A percentile compares a stretch with the other conserved stretches of the same genome.
These are phyloP conservation scores for Harpalus rufipes DNA, from an alignment of 2,888 invertebrate genomes.

Conservation along the genomic window DNA sequence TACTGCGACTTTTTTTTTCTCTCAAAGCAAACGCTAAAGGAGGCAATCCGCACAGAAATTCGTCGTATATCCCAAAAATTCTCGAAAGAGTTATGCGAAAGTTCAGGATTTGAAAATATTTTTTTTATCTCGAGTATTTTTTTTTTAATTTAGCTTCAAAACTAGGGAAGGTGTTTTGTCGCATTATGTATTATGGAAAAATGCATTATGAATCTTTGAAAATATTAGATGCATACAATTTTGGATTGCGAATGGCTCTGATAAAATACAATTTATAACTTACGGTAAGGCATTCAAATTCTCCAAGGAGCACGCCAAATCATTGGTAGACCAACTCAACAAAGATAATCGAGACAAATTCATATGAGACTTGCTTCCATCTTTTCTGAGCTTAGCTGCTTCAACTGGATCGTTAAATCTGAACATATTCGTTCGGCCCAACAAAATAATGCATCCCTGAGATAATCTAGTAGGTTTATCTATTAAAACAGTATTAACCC, in stretches of 20 bases:
- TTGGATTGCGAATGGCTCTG: not conserved
- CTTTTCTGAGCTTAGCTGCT: conserved; percentile 89
- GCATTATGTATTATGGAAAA: too few relatives aligned
- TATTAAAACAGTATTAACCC: conserved; percentile 89
- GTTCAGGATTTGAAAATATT: too few relatives aligned
- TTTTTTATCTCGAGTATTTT: too few relatives aligned
- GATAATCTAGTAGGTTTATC: conserved; percentile 89
- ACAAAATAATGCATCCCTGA: conserved; percentile 85
- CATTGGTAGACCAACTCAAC: conserved; percentile 89
- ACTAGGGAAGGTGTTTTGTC: too few relatives aligned
- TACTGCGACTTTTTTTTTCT: too few relatives aligned
- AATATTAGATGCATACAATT: not conserved
- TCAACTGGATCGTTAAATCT: conserved; percentile 95
- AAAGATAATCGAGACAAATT: conserved; percentile 90
- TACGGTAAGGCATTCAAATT: conserved; percentile 78
- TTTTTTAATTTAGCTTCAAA: too few relatives aligned
- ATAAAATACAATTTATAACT: not conserved
- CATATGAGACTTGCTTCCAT: conserved; percentile 84
- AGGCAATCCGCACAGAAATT: too few relatives aligned
- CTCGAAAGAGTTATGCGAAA: too few relatives aligned
- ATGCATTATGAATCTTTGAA: not conserved
- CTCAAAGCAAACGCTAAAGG: too few relatives aligned
- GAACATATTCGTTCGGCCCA: conserved; percentile 82
- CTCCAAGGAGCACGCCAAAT: conserved; percentile 86
- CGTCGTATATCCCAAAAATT: too few relatives aligned